Evolutionary conservation across 2,113 vertebrate species (phyloP).

Genomic region (Agapornis roseicollis): DNA sequence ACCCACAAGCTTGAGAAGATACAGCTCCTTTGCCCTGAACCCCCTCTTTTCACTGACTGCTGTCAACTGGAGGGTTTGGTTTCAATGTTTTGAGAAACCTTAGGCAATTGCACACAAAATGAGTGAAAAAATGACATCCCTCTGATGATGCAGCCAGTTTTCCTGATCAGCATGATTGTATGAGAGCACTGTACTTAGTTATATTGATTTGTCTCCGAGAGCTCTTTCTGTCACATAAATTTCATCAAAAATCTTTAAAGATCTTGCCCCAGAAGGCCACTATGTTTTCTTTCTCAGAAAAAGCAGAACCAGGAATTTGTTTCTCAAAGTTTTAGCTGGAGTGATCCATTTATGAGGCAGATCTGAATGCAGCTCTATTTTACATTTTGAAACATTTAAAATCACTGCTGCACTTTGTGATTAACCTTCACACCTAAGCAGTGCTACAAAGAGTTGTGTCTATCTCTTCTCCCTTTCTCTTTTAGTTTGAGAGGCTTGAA

Average conservation of each 20-base stretch:
- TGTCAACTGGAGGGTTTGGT: conserved; percentile 36
- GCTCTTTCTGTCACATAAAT: conserved; percentile 73
- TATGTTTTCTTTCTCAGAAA: conserved; percentile 49
- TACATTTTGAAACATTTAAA: conserved; percentile 64
- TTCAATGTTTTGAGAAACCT: conserved; percentile 54
- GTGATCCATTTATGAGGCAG: conserved; percentile 36
- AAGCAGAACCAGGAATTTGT: conserved; percentile 51
- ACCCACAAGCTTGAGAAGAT: not conserved
- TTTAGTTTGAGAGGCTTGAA: not conserved
- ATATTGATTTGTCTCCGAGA: conserved; percentile 77
- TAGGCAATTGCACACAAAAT: conserved; percentile 12
- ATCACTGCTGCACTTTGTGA: conserved; percentile 45
- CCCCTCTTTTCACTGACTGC: not conserved
- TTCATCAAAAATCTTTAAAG: conserved; percentile 73
- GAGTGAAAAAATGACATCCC: conserved; percentile 67
- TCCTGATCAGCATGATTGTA: conserved; percentile 70
- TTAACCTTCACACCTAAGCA: conserved; percentile 34
- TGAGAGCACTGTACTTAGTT: conserved; percentile 67
- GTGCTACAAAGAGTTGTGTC: conserved; percentile 28
- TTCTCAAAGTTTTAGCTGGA: conserved; percentile 57
- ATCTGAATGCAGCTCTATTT: conserved; percentile 35
- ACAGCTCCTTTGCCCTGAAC: not conserved
- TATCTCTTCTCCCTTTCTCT: conserved; percentile 36
- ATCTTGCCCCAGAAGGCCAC: conserved; percentile 68
- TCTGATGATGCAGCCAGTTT: conserved; percentile 45